These are phyloP conservation scores for Sturnira hondurensis DNA, from an alignment of 2,113 vertebrate genomes.

Conservation along the genomic window DNA sequence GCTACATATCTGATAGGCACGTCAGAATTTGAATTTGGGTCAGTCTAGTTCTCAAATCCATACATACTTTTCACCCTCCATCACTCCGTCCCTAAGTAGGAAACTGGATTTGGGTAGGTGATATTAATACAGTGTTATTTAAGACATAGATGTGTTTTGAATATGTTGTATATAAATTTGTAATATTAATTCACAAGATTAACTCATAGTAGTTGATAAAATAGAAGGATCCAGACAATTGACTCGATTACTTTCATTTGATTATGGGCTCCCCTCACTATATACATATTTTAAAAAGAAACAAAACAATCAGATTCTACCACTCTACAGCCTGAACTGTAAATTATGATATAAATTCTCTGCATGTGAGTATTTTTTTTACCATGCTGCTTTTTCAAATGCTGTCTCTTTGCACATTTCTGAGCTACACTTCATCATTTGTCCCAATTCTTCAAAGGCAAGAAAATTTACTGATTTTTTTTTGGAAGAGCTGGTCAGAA, in stretches of 20 bases:
- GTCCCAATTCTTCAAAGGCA: background rate
- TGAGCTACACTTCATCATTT: background rate
- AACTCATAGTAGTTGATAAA: background rate
- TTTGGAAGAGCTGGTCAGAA: slow-evolving; percentile 17
- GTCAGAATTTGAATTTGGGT: background rate
- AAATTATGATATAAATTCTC: background rate
- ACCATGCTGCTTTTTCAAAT: background rate
- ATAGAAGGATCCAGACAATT: background rate
- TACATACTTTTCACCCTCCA: background rate
- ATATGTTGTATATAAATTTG: background rate
- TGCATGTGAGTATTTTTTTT: background rate
- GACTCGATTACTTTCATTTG: background rate
- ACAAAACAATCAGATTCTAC: background rate
- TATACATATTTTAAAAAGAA: background rate
- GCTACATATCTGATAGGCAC: background rate
- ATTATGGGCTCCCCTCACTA: background rate
- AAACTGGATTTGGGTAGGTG: background rate
- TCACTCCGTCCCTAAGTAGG: background rate
- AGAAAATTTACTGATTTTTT: background rate
- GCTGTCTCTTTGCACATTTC: background rate
- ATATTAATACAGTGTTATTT: background rate
- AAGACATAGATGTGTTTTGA: background rate
- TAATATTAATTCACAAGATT: background rate
- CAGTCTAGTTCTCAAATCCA: background rate
- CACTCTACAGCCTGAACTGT: background rate